A percentile compares a stretch with the other conserved stretches of the same genome.
Evolutionary conservation across 1,140 invertebrate species (phyloP).

Genomic region (Homarus americanus): DNA sequence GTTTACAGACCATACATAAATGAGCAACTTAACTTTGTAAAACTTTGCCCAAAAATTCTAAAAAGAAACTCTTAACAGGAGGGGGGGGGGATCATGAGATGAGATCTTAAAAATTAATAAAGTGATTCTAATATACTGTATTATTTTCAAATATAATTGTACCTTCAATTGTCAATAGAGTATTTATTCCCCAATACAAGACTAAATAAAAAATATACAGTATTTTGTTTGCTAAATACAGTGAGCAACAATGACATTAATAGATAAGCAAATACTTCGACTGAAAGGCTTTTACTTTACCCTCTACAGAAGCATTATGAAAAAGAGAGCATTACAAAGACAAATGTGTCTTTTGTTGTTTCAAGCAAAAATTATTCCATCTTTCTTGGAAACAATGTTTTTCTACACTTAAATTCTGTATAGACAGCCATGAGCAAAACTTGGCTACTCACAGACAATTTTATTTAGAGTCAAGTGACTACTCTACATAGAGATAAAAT

Average conservation of each 20-base stretch:
- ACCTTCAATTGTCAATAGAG: background rate
- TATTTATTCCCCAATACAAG: background rate
- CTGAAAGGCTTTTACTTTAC: background rate
- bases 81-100: too few species aligned
- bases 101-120: background rate
- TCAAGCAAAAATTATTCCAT: too few species aligned
- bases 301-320: background rate
- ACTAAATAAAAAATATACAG: background rate
- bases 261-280: background rate
- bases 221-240: background rate
- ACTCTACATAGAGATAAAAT: background rate
- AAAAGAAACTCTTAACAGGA: too few species aligned
- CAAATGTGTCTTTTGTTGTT: too few species aligned
- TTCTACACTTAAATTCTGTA: too few species aligned
- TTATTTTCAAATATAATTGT: background rate
- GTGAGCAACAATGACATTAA: background rate
- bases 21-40: too few species aligned
- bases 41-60: too few species aligned
- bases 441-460: too few species aligned
- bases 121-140: background rate
- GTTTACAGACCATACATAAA: too few species aligned
- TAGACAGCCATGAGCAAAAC: too few species aligned
- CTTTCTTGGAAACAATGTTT: too few species aligned
- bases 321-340: too few species aligned
- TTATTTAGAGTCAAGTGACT: background rate